A percentile compares a stretch with the other conserved stretches of the same genome.
These are phyloP conservation scores for Cenopis cana DNA, from an alignment of 2,888 invertebrate species.

Conservation along the genomic window DNA sequence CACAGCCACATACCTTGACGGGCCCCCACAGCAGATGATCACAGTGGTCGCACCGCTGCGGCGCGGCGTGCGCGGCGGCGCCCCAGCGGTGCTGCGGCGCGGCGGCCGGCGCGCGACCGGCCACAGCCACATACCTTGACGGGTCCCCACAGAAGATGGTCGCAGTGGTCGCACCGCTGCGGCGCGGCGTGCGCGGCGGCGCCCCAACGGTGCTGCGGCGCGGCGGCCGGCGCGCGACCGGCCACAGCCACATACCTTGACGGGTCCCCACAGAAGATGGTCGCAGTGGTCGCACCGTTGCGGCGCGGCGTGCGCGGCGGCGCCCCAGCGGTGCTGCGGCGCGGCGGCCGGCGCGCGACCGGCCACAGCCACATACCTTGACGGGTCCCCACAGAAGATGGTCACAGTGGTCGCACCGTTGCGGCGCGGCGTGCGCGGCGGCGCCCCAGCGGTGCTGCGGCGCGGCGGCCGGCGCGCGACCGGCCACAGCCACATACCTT, in stretches of 20 bases:
- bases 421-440: conserved; percentile 93
- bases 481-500: conserved; percentile 86
- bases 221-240: conserved; percentile 91
- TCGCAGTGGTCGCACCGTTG: conserved; percentile 96
- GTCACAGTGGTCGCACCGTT: conserved; percentile 96
- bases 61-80: neutral
- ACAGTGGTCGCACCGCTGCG: conserved; percentile 5
- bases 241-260: conserved; percentile 87
- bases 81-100: too few species aligned
- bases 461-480: conserved; percentile 91
- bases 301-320: conserved; percentile 92
- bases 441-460: conserved; percentile 87
- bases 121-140: conserved; percentile 88
- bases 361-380: conserved; percentile 86
- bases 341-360: conserved; percentile 91
- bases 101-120: too few species aligned
- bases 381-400: conserved; percentile 97
- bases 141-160: conserved; percentile 95
- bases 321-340: conserved; percentile 87
- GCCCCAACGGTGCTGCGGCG: conserved; percentile 87
- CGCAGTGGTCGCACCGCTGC: conserved; percentile 96
- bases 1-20: conserved; percentile 10
- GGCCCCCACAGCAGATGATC: conserved; percentile 13
- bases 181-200: conserved; percentile 93
- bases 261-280: conserved; percentile 96